These are phyloP conservation scores for Cephalotes varians DNA, from an alignment of 2,888 invertebrate species.

Conservation along the genomic window DNA sequence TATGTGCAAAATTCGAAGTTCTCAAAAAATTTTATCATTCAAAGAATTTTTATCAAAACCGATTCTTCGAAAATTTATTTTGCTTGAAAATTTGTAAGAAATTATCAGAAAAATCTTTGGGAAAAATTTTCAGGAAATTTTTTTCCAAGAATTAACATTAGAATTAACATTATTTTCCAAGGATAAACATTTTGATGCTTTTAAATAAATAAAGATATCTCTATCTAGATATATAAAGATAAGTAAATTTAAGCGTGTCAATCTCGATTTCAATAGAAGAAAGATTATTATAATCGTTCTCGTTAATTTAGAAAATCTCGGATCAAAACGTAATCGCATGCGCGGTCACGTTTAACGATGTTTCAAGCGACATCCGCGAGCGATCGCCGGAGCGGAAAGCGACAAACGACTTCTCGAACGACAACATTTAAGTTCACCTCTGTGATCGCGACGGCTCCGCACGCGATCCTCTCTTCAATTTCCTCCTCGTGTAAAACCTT, in stretches of 20 bases:
- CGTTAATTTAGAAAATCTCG: background rate
- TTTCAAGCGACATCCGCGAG: background rate
- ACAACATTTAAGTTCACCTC: slow-evolving; percentile 4
- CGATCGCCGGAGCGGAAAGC: slow-evolving; percentile 2
- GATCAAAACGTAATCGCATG: background rate
- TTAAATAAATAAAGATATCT: background rate
- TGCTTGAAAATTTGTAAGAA: background rate
- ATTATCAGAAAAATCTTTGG: background rate
- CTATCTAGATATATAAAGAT: no score
- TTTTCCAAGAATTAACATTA: background rate
- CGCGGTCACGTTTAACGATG: background rate
- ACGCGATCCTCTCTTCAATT: slow-evolving; percentile 24
- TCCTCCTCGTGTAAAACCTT: slow-evolving; percentile 60
- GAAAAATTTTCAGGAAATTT: background rate
- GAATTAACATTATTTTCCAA: no score
- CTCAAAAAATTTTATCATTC: background rate
- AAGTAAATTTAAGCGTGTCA: background rate
- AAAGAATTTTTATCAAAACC: background rate
- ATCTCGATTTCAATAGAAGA: background rate
- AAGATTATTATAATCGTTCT: background rate
- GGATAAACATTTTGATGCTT: background rate
- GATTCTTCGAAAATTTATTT: background rate
- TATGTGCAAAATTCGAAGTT: background rate
- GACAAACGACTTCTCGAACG: slow-evolving; percentile 32
- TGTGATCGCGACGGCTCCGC: background rate